A percentile compares a stretch with the other conserved stretches of the same genome.
Conservation (phyloP, 2,797 vertebrate genomes). For the Chiroxiphia lanceolata region DNA sequence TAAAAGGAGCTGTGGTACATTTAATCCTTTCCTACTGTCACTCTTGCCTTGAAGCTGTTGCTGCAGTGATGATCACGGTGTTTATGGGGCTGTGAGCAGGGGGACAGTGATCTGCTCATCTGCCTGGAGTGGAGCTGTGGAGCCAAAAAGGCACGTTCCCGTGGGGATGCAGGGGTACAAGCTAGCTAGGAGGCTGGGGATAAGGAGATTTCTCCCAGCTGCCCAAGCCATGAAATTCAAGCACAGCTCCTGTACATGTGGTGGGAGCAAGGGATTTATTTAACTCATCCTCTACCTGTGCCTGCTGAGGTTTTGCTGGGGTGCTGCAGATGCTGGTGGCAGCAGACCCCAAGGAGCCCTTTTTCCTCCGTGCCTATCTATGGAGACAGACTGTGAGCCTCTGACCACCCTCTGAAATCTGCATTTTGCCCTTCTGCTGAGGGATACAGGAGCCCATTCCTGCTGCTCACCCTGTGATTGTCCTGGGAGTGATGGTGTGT, state of each 20-base stretch:
- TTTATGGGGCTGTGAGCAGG: background rate
- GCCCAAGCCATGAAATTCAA: background rate
- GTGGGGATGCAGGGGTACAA: background rate
- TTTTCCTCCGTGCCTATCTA: background rate
- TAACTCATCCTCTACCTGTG: background rate
- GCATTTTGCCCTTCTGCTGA: background rate
- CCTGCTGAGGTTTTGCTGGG: background rate
- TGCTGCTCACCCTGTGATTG: background rate
- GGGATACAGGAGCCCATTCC: background rate
- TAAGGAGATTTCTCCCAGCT: background rate
- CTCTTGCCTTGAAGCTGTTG: background rate
- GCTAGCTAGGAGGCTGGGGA: background rate
- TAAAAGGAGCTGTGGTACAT: background rate
- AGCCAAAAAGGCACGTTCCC: rapidly evolving
- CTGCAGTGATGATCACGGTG: background rate
- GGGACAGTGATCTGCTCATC: background rate
- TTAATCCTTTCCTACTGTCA: constrained; percentile 11
- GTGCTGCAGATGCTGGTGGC: background rate
- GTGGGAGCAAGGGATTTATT: background rate
- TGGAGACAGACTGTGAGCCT: background rate
- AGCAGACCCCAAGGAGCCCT: background rate
- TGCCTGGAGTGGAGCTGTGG: background rate
- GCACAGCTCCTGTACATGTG: background rate
- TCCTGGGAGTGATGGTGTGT: background rate
- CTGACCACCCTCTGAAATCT: background rate